Evolutionary conservation across 1,140 invertebrate genomes (phyloP), one percentile per base, ranked within the genome.

Genomic region (Macrostomum lignano): DNA sequence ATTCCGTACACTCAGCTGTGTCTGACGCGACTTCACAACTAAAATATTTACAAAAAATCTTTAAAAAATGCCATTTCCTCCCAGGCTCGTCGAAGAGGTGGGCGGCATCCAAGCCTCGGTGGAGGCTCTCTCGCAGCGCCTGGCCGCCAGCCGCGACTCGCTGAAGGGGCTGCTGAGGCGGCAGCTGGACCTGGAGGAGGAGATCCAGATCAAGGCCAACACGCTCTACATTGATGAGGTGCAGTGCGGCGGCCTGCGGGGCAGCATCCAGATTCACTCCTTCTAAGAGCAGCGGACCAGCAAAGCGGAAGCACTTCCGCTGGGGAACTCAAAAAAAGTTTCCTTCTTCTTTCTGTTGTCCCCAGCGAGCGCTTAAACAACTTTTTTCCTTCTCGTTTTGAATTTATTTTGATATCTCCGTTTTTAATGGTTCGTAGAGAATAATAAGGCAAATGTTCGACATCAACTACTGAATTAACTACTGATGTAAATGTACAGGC

Each of bases 151-250:
- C 4, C 15, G 19, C 19, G 19, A 3, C 3, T 14, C 15, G 19
- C 15, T 15, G 26, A 28, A 28, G 19, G 31, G n/a, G 5, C 13
- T 32, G 17, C 5, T 26, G 11, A n/a, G 31, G 24, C 31, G 31
- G 24, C 13, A 15, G 7, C 63, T 84, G 13, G 72, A 76, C 46
- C 49, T 84, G 33, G 75, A 82, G 51, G 74, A 81, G 48, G 76
- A 84, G 46, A 76, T 84, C 35, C 75, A 77, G 45, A 64, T 81
- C 4, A 84, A 84, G 60, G 68, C 69, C 31, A 79, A 81, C 46
- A 73, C 74, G 4, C 54, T 84, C 38, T 74, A 79, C 56, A 76
- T 84, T 44, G 79, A 84, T 52, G 76, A 82, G 57, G 75, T 79
- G 1, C 47, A 58, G 39, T 55, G 51, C 32, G 49, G 54, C 48